These are phyloP conservation scores for Lampris incognitus DNA, from an alignment of 2,113 vertebrate genomes.

Conservation along the genomic window DNA sequence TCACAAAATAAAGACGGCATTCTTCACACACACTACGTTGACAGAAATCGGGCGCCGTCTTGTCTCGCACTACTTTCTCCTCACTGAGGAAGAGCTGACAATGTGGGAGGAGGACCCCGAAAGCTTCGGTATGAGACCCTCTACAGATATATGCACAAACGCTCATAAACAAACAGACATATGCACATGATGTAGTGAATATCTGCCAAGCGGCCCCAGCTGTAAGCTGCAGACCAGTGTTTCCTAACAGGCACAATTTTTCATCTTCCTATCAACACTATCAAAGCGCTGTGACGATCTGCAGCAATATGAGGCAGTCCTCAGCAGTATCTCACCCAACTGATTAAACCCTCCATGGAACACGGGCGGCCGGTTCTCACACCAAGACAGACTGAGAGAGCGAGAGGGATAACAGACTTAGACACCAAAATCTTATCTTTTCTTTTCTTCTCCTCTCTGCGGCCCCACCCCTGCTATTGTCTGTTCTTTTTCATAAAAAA, in stretches of 20 bases:
- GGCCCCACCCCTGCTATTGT: neutral
- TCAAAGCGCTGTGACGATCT: neutral
- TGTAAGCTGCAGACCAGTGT: neutral
- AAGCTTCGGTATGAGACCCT: slow-evolving; percentile 88
- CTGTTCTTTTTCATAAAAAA: neutral
- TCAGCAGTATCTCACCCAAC: neutral
- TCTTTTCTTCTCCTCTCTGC: slow-evolving; percentile 13
- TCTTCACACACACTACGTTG: slow-evolving; percentile 95
- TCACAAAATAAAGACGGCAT: slow-evolving; percentile 93
- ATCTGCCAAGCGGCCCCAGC: neutral
- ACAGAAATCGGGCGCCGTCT: slow-evolving; percentile 94
- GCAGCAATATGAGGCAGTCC: neutral
- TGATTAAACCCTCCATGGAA: neutral
- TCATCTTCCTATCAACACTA: neutral
- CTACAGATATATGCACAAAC: slow-evolving; percentile 3
- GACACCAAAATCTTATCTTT: neutral
- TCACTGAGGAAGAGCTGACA: slow-evolving; percentile 92
- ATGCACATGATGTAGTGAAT: neutral
- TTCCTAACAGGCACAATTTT: neutral
- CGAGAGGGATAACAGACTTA: too few species aligned
- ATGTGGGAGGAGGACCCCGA: slow-evolving; percentile 99
- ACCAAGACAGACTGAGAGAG: too few species aligned
- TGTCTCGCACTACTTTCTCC: slow-evolving; percentile 95
- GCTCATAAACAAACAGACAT: neutral
- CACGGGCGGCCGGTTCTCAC: too few species aligned